phyloP scores from a whole-genome alignment of 2,113 vertebrate species.

The Columba janthina region DNA sequence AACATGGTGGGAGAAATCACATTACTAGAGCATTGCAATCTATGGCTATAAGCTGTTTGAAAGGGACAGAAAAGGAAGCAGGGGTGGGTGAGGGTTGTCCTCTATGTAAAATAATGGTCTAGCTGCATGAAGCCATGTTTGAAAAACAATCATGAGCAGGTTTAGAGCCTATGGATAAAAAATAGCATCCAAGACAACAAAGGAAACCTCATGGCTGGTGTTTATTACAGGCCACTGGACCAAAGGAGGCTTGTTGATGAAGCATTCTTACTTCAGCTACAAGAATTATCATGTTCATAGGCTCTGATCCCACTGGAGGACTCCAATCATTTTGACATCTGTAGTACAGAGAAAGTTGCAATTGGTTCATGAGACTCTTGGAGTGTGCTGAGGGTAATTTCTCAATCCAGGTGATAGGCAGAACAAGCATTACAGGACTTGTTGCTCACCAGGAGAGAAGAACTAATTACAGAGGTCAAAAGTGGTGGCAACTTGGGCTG shows the following conservation, averaged over 20 bases:
- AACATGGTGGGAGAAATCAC: background rate
- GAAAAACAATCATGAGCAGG: background rate
- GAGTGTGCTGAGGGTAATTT: too few species aligned
- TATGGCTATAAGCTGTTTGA: background rate
- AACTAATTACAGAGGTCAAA: background rate
- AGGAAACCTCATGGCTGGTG: background rate
- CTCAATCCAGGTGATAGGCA: background rate
- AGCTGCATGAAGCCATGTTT: background rate
- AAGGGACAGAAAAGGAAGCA: background rate
- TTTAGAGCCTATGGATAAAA: background rate
- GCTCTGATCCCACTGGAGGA: background rate
- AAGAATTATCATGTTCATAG: background rate
- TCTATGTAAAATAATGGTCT: background rate
- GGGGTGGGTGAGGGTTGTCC: background rate
- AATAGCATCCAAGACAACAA: fast-evolving
- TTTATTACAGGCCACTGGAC: too few species aligned
- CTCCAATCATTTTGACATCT: background rate
- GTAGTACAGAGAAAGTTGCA: background rate
- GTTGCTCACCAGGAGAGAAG: background rate
- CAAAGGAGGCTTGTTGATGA: too few species aligned
- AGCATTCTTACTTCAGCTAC: background rate
- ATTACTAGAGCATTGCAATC: background rate
- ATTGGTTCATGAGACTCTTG: background rate
- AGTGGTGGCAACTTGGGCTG: background rate
- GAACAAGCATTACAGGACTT: background rate